These are phyloP conservation scores for Tursiops truncatus DNA, from an alignment of 2,113 vertebrate genomes.

Conservation along the genomic window DNA sequence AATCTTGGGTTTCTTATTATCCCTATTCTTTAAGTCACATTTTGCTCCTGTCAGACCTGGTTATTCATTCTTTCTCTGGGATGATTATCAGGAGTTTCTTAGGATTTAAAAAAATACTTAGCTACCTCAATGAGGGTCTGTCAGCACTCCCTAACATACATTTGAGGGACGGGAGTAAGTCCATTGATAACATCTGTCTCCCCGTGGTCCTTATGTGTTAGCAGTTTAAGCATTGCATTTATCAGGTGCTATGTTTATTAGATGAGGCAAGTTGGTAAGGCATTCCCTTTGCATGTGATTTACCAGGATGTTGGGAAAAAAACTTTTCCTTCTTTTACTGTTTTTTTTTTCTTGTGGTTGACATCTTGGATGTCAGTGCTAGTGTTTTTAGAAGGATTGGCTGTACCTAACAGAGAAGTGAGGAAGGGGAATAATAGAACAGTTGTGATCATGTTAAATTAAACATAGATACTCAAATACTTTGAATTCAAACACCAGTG, in stretches of 20 bases:
- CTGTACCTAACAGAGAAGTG: neutral
- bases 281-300: neutral
- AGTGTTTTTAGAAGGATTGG: neutral
- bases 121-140: neutral
- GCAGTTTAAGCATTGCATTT: neutral
- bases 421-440: neutral
- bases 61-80: neutral
- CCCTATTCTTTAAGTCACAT: neutral
- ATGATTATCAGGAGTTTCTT: neutral
- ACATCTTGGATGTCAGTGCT: neutral
- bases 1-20: neutral
- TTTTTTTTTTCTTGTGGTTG: neutral
- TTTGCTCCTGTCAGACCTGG: neutral
- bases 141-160: neutral
- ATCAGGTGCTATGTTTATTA: neutral
- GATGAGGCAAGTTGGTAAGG: neutral
- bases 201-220: neutral
- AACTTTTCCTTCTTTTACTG: neutral
- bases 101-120: neutral
- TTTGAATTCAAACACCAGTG: neutral
- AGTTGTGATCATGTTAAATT: neutral
- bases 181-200: neutral
- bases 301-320: neutral
- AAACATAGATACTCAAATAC: neutral
- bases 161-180: neutral